These are phyloP conservation scores for Megaleporinus macrocephalus DNA, from an alignment of 2,113 vertebrate genomes.

Conservation along the genomic window DNA sequence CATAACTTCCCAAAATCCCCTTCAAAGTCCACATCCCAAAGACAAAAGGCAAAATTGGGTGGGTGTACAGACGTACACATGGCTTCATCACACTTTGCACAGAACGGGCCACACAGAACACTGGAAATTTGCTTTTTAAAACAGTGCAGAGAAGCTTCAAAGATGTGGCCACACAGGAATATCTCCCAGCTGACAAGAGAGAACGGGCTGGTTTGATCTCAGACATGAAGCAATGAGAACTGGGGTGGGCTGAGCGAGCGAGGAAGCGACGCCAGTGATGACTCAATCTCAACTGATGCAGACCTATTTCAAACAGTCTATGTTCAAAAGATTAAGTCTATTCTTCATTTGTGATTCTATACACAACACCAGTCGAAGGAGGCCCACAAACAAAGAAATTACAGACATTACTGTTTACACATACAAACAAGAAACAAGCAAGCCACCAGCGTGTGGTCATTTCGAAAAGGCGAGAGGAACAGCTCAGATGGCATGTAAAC, in stretches of 20 bases:
- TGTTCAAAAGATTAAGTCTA: conserved; percentile 1
- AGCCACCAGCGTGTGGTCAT: not conserved
- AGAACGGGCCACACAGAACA: conserved; percentile 32
- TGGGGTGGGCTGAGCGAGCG: not conserved
- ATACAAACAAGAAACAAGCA: conserved; percentile 20
- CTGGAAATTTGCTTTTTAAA: conserved; percentile 35
- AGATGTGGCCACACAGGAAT: conserved; percentile 31
- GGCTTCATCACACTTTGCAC: conserved; percentile 5
- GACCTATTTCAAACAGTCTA: conserved; percentile 16
- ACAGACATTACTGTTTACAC: conserved; percentile 21
- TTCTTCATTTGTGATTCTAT: conserved; percentile 16
- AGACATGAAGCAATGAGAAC: conserved; percentile 5
- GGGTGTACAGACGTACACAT: conserved; percentile 1
- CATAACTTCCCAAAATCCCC: conserved; percentile 47
- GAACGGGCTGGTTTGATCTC: conserved; percentile 35
- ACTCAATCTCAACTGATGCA: conserved; percentile 29
- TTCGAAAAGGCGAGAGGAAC: not conserved
- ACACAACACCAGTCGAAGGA: conserved; percentile 3
- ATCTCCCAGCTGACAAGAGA: conserved; percentile 25
- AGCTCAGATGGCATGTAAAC: conserved; percentile 9
- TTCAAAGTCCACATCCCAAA: conserved; percentile 38
- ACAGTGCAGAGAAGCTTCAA: conserved; percentile 28
- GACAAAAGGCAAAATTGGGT: conserved; percentile 20
- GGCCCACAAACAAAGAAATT: conserved; percentile 8
- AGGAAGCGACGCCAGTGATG: not conserved